These are phyloP conservation scores for Phyllotreta striolata DNA, from an alignment of 2,888 invertebrate genomes.

Conservation along the genomic window DNA sequence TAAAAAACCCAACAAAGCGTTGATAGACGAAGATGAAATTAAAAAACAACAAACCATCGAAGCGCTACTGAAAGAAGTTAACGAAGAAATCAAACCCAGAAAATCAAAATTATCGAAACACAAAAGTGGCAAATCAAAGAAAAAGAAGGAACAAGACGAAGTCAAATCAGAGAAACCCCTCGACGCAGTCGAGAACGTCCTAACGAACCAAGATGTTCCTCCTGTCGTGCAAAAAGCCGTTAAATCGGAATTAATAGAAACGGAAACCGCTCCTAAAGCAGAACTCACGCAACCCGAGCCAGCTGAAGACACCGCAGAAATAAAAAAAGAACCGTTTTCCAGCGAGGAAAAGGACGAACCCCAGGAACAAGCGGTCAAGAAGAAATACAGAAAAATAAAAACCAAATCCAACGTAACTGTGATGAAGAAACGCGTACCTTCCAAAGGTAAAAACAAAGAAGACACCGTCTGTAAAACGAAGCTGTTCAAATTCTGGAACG, in stretches of 20 bases:
- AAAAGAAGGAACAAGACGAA: slow-evolving; percentile 8
- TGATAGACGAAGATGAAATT: slow-evolving; percentile 43
- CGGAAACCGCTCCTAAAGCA: neutral
- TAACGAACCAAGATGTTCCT: neutral
- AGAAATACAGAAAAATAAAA: slow-evolving; percentile 37
- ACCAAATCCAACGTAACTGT: slow-evolving; percentile 44
- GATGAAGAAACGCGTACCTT: slow-evolving; percentile 42
- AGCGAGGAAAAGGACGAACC: slow-evolving; percentile 25
- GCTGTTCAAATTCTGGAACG: slow-evolving; percentile 73
- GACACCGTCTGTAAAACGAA: slow-evolving; percentile 44
- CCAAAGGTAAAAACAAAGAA: slow-evolving; percentile 31
- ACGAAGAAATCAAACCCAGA: slow-evolving; percentile 35
- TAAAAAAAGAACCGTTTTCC: slow-evolving; percentile 43
- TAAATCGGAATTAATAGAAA: slow-evolving; percentile 17
- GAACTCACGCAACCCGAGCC: slow-evolving; percentile 9
- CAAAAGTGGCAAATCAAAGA: slow-evolving; percentile 30
- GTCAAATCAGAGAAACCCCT: slow-evolving; percentile 1
- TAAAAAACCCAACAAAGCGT: slow-evolving; percentile 31
- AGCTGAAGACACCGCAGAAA: slow-evolving; percentile 39
- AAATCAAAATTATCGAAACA: slow-evolving; percentile 17
- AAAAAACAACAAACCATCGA: slow-evolving; percentile 38
- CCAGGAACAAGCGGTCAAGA: slow-evolving; percentile 9
- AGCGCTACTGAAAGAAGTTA: slow-evolving; percentile 34
- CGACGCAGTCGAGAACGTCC: neutral
- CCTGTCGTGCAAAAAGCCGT: slow-evolving; percentile 8